Conservation (phyloP, 2,113 vertebrate genomes). For the Hippocampus guttulatus region DNA sequence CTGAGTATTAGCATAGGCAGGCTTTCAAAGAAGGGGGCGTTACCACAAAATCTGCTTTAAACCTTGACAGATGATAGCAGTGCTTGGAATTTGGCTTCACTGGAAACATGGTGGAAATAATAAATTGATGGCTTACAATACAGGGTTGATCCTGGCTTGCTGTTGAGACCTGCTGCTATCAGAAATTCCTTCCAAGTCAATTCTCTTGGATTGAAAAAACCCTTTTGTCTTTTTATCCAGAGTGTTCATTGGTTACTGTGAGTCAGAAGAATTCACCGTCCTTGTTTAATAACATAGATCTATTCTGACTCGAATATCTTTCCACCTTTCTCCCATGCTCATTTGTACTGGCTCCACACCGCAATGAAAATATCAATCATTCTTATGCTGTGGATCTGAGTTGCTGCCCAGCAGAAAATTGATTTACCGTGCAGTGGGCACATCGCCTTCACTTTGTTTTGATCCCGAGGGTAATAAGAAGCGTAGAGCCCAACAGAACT, state of each 20-base stretch:
- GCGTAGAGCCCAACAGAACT: slow-evolving; percentile 37
- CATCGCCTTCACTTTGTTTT: slow-evolving; percentile 57
- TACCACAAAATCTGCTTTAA: slow-evolving; percentile 22
- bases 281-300: slow-evolving; percentile 67
- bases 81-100: slow-evolving; percentile 36
- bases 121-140: slow-evolving; percentile 3
- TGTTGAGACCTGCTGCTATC: slow-evolving; percentile 20
- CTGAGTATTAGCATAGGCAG: slow-evolving; percentile 29
- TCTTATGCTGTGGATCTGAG: slow-evolving; percentile 41
- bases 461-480: slow-evolving; percentile 44
- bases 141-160: slow-evolving; percentile 9
- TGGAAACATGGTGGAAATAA: slow-evolving; percentile 37
- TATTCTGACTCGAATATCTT: slow-evolving; percentile 33
- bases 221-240: slow-evolving; percentile 63
- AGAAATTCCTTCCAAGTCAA: slow-evolving; percentile 10
- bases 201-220: slow-evolving; percentile 34
- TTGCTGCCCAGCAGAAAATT: slow-evolving; percentile 43
- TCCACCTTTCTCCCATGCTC: slow-evolving; percentile 18
- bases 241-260: slow-evolving; percentile 65
- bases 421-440: slow-evolving; percentile 55
- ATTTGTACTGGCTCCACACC: slow-evolving; percentile 14
- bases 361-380: slow-evolving; percentile 46
- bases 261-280: slow-evolving; percentile 62
- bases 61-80: slow-evolving; percentile 19
- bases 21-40: slow-evolving; percentile 43